Evolutionary conservation across 1,140 invertebrate species (phyloP).

Genomic region (Ephestia elutella): DNA sequence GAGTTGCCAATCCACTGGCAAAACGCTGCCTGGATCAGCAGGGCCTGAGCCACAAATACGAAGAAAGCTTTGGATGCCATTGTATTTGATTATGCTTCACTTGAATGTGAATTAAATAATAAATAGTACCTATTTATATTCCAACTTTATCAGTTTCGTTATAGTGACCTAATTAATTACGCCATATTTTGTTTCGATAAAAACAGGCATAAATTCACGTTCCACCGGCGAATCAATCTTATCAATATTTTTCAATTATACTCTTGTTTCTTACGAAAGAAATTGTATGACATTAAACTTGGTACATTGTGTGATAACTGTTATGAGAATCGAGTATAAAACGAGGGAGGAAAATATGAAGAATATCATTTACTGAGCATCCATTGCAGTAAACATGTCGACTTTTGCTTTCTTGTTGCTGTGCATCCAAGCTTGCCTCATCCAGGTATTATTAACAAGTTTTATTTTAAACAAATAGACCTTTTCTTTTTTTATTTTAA

Average conservation of each 20-base stretch:
- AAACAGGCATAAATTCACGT: neutral
- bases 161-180: neutral
- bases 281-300: neutral
- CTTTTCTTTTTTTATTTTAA: neutral
- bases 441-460: slow-evolving; percentile 29
- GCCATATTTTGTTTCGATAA: neutral
- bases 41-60: slow-evolving; percentile 28
- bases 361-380: neutral
- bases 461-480: neutral
- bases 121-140: neutral
- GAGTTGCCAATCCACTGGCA: neutral
- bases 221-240: neutral
- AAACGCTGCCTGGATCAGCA: slow-evolving; percentile 31
- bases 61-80: slow-evolving; percentile 32
- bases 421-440: slow-evolving; percentile 37
- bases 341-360: too few relatives aligned
- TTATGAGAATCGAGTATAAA: neutral
- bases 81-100: neutral
- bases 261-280: neutral
- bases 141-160: neutral
- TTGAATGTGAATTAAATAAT: neutral
- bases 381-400: slow-evolving; percentile 25
- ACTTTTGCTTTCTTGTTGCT: slow-evolving; percentile 32
- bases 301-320: neutral
- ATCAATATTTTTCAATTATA: neutral